Base-by-base conservation (phyloP, 2,888 invertebrate species). In the Oxycera nigricornis region DNA sequence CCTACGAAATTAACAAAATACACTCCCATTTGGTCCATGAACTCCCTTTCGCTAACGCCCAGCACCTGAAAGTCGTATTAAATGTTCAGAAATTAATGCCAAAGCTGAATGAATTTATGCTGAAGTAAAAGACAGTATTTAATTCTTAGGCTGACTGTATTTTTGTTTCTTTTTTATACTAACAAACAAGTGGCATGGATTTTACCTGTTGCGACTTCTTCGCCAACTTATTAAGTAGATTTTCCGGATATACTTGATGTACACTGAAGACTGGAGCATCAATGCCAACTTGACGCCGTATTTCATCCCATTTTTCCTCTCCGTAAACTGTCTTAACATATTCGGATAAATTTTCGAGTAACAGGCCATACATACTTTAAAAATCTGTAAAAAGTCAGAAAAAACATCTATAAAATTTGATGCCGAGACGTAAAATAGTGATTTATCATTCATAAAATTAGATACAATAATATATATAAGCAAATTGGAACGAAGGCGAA, bases 21-120 rank as follows among this genome's bases (percentile, higher is more conserved):
- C 0, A 94, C 94, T 0, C 98, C 98, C 92, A 97, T 94, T 80
- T 93, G 92, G 83, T 96, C 95, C 90, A 97, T 95, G 82, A 98
- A 94, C 79, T 96, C 94, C 31, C 91, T 90, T 81, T 95, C 94
- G 30, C 92, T 89, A n/a, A 95, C 89, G n/a, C 92, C 92, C 68
- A 96, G 87, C 2, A 95, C 91, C 95, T 96, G 52, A 7, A 52
- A 62, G 1, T 24, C 3, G 4, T 87, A 41, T 83, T 65, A 80
- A 46, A 7, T 3, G 14, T 7, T 46, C 4, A 11, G 3, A 14
- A 7, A 2, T 7, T 3, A 46, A 46, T 46, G 14, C 17, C 3
- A 46, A 7, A 17, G 14, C n/a, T 2, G 3, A 7, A 46, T 46
- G 3, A 7, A 46, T 46, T 46, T 46, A 14, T 46, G 4, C 14